Evolutionary conservation across 2,113 vertebrate species (phyloP), one percentile per base, ranked within the genome.

Genomic region (Sitta europaea): DNA sequence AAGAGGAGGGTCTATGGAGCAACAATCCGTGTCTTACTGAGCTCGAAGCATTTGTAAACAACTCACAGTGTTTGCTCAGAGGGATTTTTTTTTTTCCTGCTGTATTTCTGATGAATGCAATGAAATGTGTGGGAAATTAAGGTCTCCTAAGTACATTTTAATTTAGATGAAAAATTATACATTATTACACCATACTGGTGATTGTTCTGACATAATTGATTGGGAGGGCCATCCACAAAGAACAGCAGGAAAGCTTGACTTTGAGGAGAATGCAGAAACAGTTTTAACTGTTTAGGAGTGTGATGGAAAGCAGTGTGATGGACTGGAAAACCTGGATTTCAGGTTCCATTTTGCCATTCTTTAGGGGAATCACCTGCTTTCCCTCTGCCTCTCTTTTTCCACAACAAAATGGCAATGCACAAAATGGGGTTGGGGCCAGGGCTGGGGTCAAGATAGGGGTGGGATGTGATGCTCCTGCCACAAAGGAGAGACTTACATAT

Each of bases 161-260:
- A 97, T 97, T 96, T 96, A 93, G 93, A 96, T 94, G 95, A 96
- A 97, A 96, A 96, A 94, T 96, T 94, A 93, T 94, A 81, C 76
- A 84, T 96, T 97, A 96, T 96, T 97, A 95, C 82, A 86, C 82
- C 92, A 88, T 90, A 78, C 88, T 92, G 88, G 94, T 96, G 82
- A 92, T 95, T 96, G 88, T 97, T 96, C 93, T 88, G 96, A 88
- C 88, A 95, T 96, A 97, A 96, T 93, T 96, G 96, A 90, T 93
- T 93, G 94, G 94, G 96, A 95, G 78, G 90, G 90, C 93, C 75
- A 94, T 95, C 63, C 63, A 66, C 94, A 80, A 92, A 83, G 70
- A 94, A 90, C 91, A 80, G 87, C 22, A 28, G 82, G 79, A 86
- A 92, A 63, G 51, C 90, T 95, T 93, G 92, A 90, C 55, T 90